A percentile compares a stretch with the other conserved stretches of the same genome.
Conservation (phyloP, 2,113 vertebrate genomes). For the Collichthys lucidus region DNA sequence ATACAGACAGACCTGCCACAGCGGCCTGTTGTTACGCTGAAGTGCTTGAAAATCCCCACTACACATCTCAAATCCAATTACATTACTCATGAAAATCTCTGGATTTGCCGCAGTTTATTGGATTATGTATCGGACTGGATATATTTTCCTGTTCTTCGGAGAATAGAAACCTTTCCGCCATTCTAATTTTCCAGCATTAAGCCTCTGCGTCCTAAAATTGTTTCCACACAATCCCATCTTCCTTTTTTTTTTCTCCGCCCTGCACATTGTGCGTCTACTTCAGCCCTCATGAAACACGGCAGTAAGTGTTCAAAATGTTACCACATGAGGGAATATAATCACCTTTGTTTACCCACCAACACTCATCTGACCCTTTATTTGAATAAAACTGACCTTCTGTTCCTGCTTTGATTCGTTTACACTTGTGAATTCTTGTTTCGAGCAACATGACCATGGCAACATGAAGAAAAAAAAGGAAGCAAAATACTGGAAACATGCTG, state of each 20-base stretch:
- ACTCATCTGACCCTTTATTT: neutral
- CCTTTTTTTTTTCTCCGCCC: neutral
- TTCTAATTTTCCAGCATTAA: neutral
- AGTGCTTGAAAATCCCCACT: neutral
- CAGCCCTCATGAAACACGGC: neutral
- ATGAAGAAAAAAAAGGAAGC: constrained; percentile 9
- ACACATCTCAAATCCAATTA: constrained; percentile 24
- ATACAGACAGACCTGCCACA: neutral
- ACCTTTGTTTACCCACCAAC: neutral
- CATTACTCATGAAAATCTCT: neutral
- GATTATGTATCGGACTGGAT: constrained; percentile 4
- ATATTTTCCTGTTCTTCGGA: neutral
- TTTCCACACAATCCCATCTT: neutral
- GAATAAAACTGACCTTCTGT: neutral
- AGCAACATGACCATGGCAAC: neutral
- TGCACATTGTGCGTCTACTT: neutral
- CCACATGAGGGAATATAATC: too few species aligned
- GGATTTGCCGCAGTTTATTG: constrained; percentile 4
- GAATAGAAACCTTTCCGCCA: neutral
- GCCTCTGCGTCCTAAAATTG: neutral
- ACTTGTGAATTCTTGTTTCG: neutral
- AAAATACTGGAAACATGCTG: constrained; percentile 12
- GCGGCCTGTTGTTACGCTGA: neutral
- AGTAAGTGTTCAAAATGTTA: neutral
- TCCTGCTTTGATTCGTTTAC: neutral